Conservation (phyloP, 2,888 invertebrate genomes). For the Plemyria rubiginata region DNA sequence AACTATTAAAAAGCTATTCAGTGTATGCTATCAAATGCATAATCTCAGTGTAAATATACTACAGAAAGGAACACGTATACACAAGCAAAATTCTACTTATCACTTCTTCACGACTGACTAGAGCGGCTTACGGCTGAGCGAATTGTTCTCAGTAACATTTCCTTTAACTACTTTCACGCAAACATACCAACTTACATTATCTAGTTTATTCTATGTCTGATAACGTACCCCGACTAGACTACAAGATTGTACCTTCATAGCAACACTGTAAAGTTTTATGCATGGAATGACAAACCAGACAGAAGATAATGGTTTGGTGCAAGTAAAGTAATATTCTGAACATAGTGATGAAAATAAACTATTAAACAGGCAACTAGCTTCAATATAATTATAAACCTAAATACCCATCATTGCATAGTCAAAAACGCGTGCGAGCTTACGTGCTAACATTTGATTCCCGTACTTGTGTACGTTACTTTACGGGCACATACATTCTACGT, state of each 20-base stretch:
- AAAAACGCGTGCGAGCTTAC: constrained; percentile 35
- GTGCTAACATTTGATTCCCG: constrained; percentile 34
- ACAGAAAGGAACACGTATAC: neutral
- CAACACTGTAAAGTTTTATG: too few species aligned
- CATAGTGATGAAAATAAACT: neutral
- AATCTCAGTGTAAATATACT: constrained; percentile 13
- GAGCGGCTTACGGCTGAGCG: too few species aligned
- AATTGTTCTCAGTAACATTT: too few species aligned
- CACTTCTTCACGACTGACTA: too few species aligned
- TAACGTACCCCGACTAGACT: too few species aligned
- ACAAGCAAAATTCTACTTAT: too few species aligned
- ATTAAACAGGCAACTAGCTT: neutral
- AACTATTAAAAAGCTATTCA: constrained; percentile 40
- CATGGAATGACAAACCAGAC: too few species aligned
- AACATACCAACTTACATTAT: too few species aligned
- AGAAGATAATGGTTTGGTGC: too few species aligned
- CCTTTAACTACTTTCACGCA: too few species aligned
- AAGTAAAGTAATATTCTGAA: neutral
- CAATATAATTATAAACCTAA: neutral
- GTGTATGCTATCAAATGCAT: constrained; percentile 38
- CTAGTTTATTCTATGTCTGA: too few species aligned
- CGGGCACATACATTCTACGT: constrained; percentile 5
- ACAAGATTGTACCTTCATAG: too few species aligned
- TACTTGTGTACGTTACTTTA: constrained; percentile 4
- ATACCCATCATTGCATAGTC: constrained; percentile 31